Percentiles rank a stretch among this genome's conserved stretches.
These are phyloP conservation scores for Petrolisthes cinctipes DNA, from an alignment of 2,888 invertebrate genomes.

Conservation along the genomic window DNA sequence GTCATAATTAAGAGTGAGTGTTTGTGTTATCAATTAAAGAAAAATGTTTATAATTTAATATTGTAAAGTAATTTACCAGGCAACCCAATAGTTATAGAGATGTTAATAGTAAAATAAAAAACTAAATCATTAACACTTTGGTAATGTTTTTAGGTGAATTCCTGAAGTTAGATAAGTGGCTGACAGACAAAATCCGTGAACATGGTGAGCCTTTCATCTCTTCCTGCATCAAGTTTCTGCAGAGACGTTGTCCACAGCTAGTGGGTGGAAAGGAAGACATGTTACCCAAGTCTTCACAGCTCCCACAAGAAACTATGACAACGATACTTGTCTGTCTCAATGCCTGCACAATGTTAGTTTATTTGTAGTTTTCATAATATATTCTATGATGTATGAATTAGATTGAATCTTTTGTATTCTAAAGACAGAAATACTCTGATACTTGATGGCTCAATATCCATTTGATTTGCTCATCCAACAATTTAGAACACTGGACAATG, in stretches of 20 bases:
- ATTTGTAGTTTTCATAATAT: constrained; percentile 46
- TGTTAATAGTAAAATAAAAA: no score
- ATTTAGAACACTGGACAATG: no score
- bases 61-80: no score
- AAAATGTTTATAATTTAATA: no score
- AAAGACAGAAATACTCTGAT: no score
- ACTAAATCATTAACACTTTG: no score
- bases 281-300: constrained; percentile 83
- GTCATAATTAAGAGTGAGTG: no score
- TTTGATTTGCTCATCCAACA: no score
- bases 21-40: no score
- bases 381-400: constrained; percentile 68
- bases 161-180: constrained; percentile 97
- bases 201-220: constrained; percentile 92
- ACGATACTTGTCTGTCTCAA: constrained; percentile 92
- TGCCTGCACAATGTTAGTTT: constrained; percentile 73
- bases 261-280: constrained; percentile 82
- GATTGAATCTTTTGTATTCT: background rate
- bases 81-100: no score
- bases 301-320: constrained; percentile 90
- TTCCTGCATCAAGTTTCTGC: constrained; percentile 88
- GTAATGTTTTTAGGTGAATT: constrained; percentile 77
- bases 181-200: constrained; percentile 95
- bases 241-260: constrained; percentile 88
- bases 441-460: no score